Conservation (phyloP, 1,140 invertebrate genomes). For the Gonioctena quinquepunctata region DNA sequence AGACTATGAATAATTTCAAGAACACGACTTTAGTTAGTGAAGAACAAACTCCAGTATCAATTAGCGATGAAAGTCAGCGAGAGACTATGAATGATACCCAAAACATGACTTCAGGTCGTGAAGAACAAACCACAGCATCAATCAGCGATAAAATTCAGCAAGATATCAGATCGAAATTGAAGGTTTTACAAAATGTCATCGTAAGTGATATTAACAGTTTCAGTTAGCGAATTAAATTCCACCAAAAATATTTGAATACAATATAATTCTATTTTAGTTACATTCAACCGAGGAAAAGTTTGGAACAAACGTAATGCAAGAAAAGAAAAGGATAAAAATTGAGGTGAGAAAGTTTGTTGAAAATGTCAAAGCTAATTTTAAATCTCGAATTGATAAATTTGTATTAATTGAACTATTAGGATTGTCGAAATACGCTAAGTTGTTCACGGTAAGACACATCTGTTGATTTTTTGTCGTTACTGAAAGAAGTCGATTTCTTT, state of each 20-base stretch:
- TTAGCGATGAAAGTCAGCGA: no score
- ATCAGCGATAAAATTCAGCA: neutral
- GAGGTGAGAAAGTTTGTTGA: no score
- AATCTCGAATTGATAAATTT: neutral
- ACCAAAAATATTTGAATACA: neutral
- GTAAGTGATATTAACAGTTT: neutral
- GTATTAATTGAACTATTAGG: neutral
- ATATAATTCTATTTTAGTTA: neutral
- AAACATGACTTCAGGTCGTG: neutral
- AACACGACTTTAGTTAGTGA: no score
- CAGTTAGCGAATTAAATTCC: neutral
- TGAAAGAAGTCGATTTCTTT: neutral
- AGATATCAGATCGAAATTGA: neutral
- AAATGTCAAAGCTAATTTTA: neutral
- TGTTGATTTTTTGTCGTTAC: neutral
- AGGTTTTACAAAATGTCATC: slow-evolving; percentile 1
- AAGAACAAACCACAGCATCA: neutral
- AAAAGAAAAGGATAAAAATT: neutral
- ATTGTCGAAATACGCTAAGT: neutral
- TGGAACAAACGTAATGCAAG: neutral
- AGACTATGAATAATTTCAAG: neutral
- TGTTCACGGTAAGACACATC: neutral
- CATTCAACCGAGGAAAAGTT: neutral
- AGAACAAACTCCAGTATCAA: no score
- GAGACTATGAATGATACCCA: neutral